Percentiles rank a stretch among this genome's conserved stretches.
These are phyloP conservation scores for Diploptera punctata DNA, from an alignment of 2,888 invertebrate genomes.

Conservation along the genomic window DNA sequence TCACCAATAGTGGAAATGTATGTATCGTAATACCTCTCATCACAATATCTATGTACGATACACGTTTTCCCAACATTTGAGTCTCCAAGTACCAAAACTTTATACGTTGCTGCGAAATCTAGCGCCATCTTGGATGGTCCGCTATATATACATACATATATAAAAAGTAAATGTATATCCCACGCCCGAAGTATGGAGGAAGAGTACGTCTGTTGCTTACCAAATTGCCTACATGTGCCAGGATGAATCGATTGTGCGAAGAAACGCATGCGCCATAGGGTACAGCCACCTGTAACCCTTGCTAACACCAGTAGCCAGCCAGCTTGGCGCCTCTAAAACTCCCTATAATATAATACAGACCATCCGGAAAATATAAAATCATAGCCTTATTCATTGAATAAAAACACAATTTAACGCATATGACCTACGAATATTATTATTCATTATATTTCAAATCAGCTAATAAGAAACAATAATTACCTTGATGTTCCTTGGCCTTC, in stretches of 20 bases:
- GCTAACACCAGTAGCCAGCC: slow-evolving; percentile 18
- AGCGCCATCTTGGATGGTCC: slow-evolving; percentile 67
- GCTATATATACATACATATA: background rate
- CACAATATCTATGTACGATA: slow-evolving; percentile 88
- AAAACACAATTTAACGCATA: too few species aligned
- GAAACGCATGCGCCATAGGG: background rate
- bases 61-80: slow-evolving; percentile 92
- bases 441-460: too few species aligned
- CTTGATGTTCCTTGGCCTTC: too few species aligned
- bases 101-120: slow-evolving; percentile 87
- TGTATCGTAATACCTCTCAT: slow-evolving; percentile 88
- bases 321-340: slow-evolving; percentile 25
- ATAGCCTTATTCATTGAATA: too few species aligned
- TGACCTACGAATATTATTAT: too few species aligned
- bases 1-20: slow-evolving; percentile 91
- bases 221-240: slow-evolving; percentile 10
- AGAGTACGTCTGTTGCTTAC: background rate
- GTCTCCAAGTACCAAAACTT: slow-evolving; percentile 85
- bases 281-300: slow-evolving; percentile 24
- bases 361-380: background rate
- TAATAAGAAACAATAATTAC: too few species aligned
- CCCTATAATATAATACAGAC: background rate
- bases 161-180: background rate
- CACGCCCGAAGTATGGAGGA: slow-evolving; percentile 4
- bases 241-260: slow-evolving; percentile 8